These are phyloP conservation scores for Vireo griseus DNA, from an alignment of 2,797 vertebrate genomes.

Conservation along the genomic window DNA sequence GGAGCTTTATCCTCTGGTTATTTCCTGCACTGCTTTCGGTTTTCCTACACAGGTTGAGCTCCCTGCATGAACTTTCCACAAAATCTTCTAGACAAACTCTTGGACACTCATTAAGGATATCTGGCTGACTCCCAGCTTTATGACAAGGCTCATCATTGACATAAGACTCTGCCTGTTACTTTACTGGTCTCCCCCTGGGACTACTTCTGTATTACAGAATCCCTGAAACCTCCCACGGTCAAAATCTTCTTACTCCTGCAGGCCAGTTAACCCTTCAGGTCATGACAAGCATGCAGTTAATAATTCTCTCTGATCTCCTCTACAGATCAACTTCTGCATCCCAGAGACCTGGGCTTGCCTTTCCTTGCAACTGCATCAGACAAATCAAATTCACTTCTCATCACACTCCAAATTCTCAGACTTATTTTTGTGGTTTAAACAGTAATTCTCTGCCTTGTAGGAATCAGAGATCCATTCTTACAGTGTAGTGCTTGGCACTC, in stretches of 20 bases:
- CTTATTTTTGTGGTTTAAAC: background rate
- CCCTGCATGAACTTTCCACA: background rate
- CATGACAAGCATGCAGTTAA: background rate
- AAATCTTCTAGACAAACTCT: background rate
- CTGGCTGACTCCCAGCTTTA: rapidly evolving
- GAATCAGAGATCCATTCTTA: background rate
- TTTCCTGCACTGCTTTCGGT: background rate
- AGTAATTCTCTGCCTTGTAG: background rate
- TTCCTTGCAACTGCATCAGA: background rate
- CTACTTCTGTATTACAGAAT: background rate
- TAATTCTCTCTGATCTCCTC: background rate
- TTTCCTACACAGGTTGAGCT: background rate
- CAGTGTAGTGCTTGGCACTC: background rate
- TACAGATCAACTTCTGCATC: background rate
- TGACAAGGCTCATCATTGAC: background rate
- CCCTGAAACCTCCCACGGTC: rapidly evolving
- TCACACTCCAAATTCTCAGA: background rate
- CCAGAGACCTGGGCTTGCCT: background rate
- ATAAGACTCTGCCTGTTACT: background rate
- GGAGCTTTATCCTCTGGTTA: background rate
- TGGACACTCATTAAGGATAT: background rate
- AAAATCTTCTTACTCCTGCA: rapidly evolving
- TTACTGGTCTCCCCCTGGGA: background rate
- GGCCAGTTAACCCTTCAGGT: background rate
- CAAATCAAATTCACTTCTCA: background rate